A percentile compares a stretch with the other conserved stretches of the same genome.
phyloP scores from a whole-genome alignment of 1,140 invertebrate genomes.

The Eupristina koningsbergeri region DNA sequence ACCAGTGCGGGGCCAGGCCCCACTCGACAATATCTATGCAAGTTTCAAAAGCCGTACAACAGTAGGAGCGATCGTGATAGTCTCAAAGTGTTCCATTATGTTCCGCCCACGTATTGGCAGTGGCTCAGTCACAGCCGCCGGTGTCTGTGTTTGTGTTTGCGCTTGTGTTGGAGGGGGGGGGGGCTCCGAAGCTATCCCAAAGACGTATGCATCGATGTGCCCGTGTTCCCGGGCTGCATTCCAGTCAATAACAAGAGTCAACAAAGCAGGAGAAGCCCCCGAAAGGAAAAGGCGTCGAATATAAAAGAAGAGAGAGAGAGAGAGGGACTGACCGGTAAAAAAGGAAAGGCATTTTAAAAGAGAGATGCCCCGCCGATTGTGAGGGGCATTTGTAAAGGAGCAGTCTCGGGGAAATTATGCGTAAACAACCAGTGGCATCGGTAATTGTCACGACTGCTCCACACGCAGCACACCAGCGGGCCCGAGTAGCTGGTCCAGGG shows the following conservation, averaged over 20 bases:
- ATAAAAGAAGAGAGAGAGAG: not conserved
- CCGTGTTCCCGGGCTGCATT: not conserved
- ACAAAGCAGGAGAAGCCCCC: not conserved
- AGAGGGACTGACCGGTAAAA: not conserved
- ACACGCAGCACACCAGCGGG: not conserved
- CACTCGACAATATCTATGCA: not conserved
- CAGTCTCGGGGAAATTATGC: slow-evolving; percentile 31
- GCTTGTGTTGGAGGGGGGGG: too few relatives aligned
- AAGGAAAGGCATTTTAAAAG: not conserved
- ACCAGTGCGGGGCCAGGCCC: not conserved
- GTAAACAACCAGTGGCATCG: slow-evolving; percentile 32
- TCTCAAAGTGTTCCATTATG: not conserved
- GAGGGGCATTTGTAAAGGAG: slow-evolving; percentile 9
- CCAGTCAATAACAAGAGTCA: not conserved
- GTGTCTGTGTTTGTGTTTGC: too few relatives aligned
- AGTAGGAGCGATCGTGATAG: not conserved
- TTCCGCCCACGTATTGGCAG: not conserved
- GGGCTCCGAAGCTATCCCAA: not conserved
- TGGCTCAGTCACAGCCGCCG: not conserved
- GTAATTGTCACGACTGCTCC: slow-evolving; percentile 47
- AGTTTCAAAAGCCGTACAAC: not conserved
- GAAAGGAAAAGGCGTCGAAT: not conserved
- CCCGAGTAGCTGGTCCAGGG: too few relatives aligned
- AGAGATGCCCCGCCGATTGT: not conserved
- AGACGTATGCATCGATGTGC: not conserved